phyloP scores from a whole-genome alignment of 2,797 vertebrate genomes.

The Lateolabrax maculatus region DNA sequence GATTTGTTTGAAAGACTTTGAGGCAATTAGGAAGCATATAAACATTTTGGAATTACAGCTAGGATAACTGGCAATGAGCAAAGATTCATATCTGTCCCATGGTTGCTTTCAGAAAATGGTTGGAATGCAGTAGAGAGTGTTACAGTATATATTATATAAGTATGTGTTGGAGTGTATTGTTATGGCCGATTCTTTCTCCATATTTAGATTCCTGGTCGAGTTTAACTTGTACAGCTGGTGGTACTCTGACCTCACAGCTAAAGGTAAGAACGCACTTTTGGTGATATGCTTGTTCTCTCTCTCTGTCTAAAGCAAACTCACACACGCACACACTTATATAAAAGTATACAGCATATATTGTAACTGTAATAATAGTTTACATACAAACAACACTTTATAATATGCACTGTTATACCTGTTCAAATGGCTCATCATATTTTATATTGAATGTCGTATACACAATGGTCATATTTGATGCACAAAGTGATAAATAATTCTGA shows the following conservation, averaged over 20 bases:
- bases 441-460: neutral
- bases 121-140: neutral
- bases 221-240: slow-evolving; percentile 99
- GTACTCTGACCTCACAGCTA: slow-evolving; percentile 93
- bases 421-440: neutral
- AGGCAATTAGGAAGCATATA: neutral
- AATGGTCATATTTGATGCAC: neutral
- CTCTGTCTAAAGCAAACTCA: neutral
- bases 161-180: slow-evolving; percentile 13
- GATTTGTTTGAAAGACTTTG: neutral
- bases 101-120: slow-evolving; percentile 14
- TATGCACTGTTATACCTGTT: neutral
- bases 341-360: neutral
- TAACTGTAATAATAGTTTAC: neutral
- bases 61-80: neutral
- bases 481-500: neutral
- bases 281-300: neutral
- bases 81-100: neutral
- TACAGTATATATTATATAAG: slow-evolving; percentile 15
- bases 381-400: neutral
- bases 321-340: neutral
- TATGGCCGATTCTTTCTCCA: slow-evolving; percentile 21
- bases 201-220: slow-evolving; percentile 95
- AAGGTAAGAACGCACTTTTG: slow-evolving; percentile 86
- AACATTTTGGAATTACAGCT: neutral